Evolutionary conservation across 2,113 vertebrate genomes (phyloP).

Genomic region (Ptilorrhoa leucosticta): DNA sequence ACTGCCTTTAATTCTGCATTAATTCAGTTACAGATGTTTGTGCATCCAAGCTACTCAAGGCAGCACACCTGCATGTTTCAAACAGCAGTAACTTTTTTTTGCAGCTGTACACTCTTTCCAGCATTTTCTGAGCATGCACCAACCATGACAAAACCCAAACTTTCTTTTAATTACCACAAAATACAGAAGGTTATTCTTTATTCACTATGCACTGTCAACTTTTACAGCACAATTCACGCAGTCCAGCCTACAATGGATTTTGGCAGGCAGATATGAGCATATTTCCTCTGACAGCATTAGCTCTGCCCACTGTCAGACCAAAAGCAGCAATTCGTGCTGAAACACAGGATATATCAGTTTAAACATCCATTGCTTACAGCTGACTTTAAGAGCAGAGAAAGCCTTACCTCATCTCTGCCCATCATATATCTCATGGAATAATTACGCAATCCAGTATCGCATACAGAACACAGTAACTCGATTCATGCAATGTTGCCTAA

Average conservation of each 20-base stretch:
- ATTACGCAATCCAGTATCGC: not conserved
- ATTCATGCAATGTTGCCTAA: fast-evolving
- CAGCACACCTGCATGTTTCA: not conserved
- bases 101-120: fast-evolving
- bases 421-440: not conserved
- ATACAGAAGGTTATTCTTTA: not conserved
- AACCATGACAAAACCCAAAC: fast-evolving
- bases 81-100: not conserved
- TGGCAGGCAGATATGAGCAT: not conserved
- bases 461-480: not conserved
- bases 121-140: not conserved
- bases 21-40: not conserved
- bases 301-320: not conserved
- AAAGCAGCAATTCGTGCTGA: not conserved
- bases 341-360: not conserved
- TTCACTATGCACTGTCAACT: not conserved
- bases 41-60: not conserved
- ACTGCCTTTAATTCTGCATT: not conserved
- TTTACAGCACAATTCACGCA: not conserved
- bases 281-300: not conserved
- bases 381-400: not conserved
- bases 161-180: not conserved
- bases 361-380: fast-evolving
- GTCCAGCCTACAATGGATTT: not conserved
- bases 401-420: not conserved